A percentile compares a stretch with the other conserved stretches of the same genome.
These are phyloP conservation scores for Lamellibrachia columna DNA, from an alignment of 2,888 invertebrate genomes.

Conservation along the genomic window DNA sequence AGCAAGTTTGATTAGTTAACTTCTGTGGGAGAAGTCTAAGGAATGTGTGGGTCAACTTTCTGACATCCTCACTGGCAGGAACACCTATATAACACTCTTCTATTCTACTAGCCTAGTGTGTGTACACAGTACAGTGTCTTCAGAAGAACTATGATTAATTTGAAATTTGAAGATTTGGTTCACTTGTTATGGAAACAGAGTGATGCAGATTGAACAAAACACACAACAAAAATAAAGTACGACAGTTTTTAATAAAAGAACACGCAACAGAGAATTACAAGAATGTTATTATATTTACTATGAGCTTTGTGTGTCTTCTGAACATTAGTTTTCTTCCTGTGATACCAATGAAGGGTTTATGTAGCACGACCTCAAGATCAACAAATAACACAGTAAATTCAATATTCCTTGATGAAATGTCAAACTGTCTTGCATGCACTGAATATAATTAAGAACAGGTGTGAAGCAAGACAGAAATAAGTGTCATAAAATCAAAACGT, in stretches of 20 bases:
- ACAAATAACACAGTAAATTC: too few species aligned
- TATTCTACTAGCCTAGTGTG: neutral
- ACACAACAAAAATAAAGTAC: too few species aligned
- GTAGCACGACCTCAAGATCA: neutral
- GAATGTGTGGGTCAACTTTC: neutral
- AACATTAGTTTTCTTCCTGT: neutral
- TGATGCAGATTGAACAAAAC: too few species aligned
- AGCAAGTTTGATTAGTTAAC: neutral
- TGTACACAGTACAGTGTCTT: neutral
- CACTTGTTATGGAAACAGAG: too few species aligned
- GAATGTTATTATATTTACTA: neutral
- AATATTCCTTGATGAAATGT: too few species aligned
- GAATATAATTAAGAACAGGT: too few species aligned
- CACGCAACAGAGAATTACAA: too few species aligned
- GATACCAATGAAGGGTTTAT: neutral
- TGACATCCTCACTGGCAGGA: neutral
- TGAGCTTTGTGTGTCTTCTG: neutral
- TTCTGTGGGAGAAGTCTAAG: neutral
- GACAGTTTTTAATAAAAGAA: too few species aligned
- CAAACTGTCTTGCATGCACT: too few species aligned
- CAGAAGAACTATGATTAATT: neutral
- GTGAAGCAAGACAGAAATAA: too few species aligned
- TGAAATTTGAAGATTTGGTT: too few species aligned
- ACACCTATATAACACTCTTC: neutral
- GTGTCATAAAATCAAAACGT: too few species aligned